Evolutionary conservation across 2,888 invertebrate species (phyloP).

Genomic region (Erynnis tages): DNA sequence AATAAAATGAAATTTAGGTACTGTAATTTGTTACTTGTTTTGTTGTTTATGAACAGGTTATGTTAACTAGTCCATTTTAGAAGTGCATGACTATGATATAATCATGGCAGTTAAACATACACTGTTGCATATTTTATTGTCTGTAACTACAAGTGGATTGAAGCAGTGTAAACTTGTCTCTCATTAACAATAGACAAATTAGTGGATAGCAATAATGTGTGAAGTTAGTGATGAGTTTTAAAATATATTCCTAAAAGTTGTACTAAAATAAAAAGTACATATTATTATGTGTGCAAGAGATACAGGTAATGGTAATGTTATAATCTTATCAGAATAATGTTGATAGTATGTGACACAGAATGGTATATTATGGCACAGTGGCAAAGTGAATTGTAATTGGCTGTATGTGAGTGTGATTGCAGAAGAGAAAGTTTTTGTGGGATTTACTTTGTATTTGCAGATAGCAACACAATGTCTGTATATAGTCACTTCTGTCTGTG

Average conservation of each 20-base stretch:
- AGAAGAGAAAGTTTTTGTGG: constrained; percentile 45
- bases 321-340: constrained; percentile 4
- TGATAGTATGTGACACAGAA: not conserved
- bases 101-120: not conserved
- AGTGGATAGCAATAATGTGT: constrained; percentile 10
- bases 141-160: constrained; percentile 35
- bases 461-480: not conserved
- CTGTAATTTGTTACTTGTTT: constrained; percentile 22
- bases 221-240: not conserved
- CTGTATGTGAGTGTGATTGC: constrained; percentile 21
- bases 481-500: not conserved
- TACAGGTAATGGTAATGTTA: constrained; percentile 5
- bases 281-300: not conserved
- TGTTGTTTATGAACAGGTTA: constrained; percentile 32
- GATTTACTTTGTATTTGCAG: constrained; percentile 10
- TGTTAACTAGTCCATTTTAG: constrained; percentile 20
- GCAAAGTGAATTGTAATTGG: constrained; percentile 2
- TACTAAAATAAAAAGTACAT: not conserved
- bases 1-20: constrained; percentile 80
- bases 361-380: not conserved
- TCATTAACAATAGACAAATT: constrained; percentile 30
- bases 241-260: not conserved
- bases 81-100: not conserved
- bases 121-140: constrained; percentile 27
- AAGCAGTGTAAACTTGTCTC: constrained; percentile 44